Base-by-base conservation (phyloP, 2,888 invertebrate species). In the Smittia aterrima region DNA sequence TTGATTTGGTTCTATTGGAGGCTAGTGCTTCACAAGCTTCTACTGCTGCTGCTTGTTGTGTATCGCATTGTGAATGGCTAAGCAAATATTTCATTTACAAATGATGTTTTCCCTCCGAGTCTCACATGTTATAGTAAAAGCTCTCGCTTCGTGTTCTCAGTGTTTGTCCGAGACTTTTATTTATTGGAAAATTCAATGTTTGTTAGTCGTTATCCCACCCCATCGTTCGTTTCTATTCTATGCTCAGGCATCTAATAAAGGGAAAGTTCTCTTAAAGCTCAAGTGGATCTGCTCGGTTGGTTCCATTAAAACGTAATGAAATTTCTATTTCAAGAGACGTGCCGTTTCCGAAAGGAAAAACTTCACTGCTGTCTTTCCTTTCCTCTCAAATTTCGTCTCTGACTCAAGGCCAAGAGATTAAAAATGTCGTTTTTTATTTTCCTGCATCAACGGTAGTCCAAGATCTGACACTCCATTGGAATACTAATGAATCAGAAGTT, bases 131-230 rank as follows among this genome's bases (percentile, higher is more conserved):
- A 47, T 11, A n/a, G 16, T n/a, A 16, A 47, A 47, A 47, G 16
- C 53, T 68, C 68, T 16, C n/a, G 22, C 7, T 68, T 13, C 9
- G 27, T 20, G 66, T 62, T 22, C 20, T 4, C 11, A 22, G 13
- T 68, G 53, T 68, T 68, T 68, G 68, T 47, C 47, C 47, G 25
- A 68, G 68, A 20, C 68, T 11, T 20, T 38, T 53, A 68, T 68
- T 68, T 68, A 68, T 68, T 47, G 47, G 68, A 68, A 53, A 68
- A 68, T 68, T 68, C 68, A 68, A 68, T 53, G 47, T 68, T 68
- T 53, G 27, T 7, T 7, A n/a, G 2, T 47, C 13, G 47, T 47
- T 47, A 9, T 32, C 9, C 32, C 32, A 32, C 32, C 32, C 32
- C 32, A 3, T 32, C 32, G 32, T 32, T n/a, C n/a, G n/a, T n/a